Evolutionary conservation across 2,113 vertebrate genomes (phyloP), one percentile per base, ranked within the genome.

Genomic region (Urocitellus parryii): DNA sequence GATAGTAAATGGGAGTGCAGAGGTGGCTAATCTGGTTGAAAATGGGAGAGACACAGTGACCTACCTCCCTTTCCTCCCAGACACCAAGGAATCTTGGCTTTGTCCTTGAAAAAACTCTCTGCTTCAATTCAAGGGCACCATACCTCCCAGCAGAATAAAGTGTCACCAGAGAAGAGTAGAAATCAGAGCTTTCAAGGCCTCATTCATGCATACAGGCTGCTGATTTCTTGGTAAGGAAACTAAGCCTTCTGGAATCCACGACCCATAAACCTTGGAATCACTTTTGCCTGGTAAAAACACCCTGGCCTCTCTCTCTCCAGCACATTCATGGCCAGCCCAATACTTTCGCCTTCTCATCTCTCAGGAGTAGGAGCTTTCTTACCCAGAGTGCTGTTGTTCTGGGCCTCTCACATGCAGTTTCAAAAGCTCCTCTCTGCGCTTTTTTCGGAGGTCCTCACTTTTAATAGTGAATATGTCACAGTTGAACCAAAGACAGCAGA

Each of bases 61-160:
- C 56, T 83, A 65, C 39, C 56, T 83, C 56, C 77, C 32, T 96
- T 89, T 89, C 61, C 73, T 92, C 67, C 80, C 67, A 91, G 83
- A 88, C 32, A 39, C 79, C 6, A 39, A 70, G 53, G 61, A 87
- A 95, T 94, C 83, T 87, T 42, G 34, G 20, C 84, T 87, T 83
- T 87, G 48, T 96, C 74, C 90, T 94, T 93, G 87, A 94, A 67
- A 84, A 70, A 70, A 22, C 3, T 1, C 18, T 89, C 82, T 88
- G 24, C 70, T 94, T 45, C 81, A 13, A 87, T 76, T 96, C 87
- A 87, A 97, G 76, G 82, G 27, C 32, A 48, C 32, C 45, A 56
- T 11, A 53, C 37, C n/a, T 80, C 65, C 48, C 8, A 92, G 58
- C 42, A 73, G 24, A 45, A 8, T 22, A 24, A 8, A 90, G 89